Percentiles rank a stretch among this genome's conserved stretches.
These are phyloP conservation scores for Cabera pusaria DNA, from an alignment of 2,888 invertebrate genomes.

Conservation along the genomic window DNA sequence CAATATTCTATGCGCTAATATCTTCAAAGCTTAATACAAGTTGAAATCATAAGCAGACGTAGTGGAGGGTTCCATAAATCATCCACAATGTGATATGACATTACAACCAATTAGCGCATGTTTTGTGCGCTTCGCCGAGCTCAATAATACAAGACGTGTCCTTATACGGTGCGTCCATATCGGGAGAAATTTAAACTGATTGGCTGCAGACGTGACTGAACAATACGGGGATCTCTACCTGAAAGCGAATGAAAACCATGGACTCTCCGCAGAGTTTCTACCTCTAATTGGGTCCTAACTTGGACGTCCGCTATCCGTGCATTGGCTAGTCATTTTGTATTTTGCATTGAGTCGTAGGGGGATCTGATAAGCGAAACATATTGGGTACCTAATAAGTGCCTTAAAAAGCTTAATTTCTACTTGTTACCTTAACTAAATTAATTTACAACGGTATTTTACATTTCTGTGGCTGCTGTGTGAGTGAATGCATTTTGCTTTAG, in stretches of 20 bases:
- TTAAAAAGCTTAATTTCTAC: constrained; percentile 4
- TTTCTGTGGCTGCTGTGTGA: too few relatives aligned
- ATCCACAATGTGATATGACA: constrained; percentile 59
- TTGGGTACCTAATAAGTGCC: constrained; percentile 11
- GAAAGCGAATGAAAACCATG: constrained; percentile 50
- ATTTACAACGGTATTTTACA: too few relatives aligned
- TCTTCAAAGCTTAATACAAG: constrained; percentile 19
- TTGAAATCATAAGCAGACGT: constrained; percentile 18
- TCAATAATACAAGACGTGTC: constrained; percentile 52
- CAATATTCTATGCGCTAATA: too few relatives aligned
- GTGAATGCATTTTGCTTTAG: background rate
- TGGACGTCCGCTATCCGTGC: constrained; percentile 46
- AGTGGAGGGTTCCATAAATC: constrained; percentile 44
- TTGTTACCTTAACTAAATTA: background rate
- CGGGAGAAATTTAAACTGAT: constrained; percentile 75
- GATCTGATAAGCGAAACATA: constrained; percentile 23
- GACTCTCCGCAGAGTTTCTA: constrained; percentile 55
- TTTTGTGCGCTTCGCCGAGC: constrained; percentile 48
- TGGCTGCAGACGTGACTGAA: constrained; percentile 64
- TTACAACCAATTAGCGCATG: constrained; percentile 70
- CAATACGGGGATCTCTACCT: constrained; percentile 57
- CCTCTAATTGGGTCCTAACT: constrained; percentile 72
- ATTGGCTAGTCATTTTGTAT: constrained; percentile 32
- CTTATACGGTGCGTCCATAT: constrained; percentile 62
- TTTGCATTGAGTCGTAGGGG: constrained; percentile 26